Conservation (phyloP, 2,797 vertebrate species). For the Atherinosoma microstoma region DNA sequence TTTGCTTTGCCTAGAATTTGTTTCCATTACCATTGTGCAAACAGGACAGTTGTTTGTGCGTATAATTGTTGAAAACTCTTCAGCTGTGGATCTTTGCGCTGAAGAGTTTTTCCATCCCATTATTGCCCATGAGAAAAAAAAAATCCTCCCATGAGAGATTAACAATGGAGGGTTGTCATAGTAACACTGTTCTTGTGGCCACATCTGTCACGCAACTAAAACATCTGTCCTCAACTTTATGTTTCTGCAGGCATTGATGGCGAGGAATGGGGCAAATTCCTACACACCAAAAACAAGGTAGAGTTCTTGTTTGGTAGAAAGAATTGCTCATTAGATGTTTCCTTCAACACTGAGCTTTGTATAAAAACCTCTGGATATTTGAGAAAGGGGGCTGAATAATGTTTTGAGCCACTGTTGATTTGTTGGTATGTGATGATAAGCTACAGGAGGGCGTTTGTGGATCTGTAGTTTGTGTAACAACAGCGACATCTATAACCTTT, state of each 20-base stretch:
- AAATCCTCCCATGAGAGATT: slow-evolving; percentile 44
- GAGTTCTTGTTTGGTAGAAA: slow-evolving; percentile 1
- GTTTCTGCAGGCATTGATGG: slow-evolving; percentile 89
- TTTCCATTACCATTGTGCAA: slow-evolving; percentile 36
- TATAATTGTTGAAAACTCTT: slow-evolving; percentile 12
- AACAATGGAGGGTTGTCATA: slow-evolving; percentile 38
- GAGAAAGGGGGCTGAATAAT: neutral
- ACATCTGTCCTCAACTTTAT: slow-evolving; percentile 42
- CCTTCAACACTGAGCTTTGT: neutral
- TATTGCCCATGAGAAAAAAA: slow-evolving; percentile 29
- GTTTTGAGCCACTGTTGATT: slow-evolving; percentile 12
- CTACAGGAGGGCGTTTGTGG: slow-evolving; percentile 3
- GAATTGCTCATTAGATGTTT: neutral
- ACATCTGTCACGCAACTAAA: slow-evolving; percentile 37
- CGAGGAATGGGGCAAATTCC: slow-evolving; percentile 98
- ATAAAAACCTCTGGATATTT: slow-evolving; percentile 26
- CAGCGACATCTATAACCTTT: slow-evolving; percentile 11
- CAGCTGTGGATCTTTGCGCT: slow-evolving; percentile 41
- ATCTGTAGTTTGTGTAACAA: slow-evolving; percentile 12
- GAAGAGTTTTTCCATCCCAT: slow-evolving; percentile 50
- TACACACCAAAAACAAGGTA: slow-evolving; percentile 99
- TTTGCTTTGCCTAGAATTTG: slow-evolving; percentile 33
- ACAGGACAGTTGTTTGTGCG: slow-evolving; percentile 17
- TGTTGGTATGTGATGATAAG: slow-evolving; percentile 7
- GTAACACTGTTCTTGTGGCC: slow-evolving; percentile 41